Base-by-base conservation (phyloP, 2,113 vertebrate species). In the Glaucomys volans region DNA sequence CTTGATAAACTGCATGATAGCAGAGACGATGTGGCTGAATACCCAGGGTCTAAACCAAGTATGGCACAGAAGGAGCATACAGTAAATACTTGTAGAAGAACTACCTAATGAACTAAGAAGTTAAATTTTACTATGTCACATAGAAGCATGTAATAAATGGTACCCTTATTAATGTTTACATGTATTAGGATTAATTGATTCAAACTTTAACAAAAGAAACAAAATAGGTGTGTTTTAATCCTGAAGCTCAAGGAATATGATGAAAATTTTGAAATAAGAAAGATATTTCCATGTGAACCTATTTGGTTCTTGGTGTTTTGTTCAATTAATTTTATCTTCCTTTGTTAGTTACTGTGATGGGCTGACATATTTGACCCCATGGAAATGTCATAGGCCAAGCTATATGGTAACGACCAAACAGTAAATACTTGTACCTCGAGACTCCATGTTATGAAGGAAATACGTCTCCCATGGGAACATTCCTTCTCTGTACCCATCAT, bases 141-240 rank as follows among this genome's bases (percentile, higher is more conserved):
- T 17, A 37, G 82, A 76, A 77, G 9, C 8, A 86, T 52, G 62
- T 18, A 22, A 32, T 54, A 85, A 71, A n/a, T 32, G 28, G 16
- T 62, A 24, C 67, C 50, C 50, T 8, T 24, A 44, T 80, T 30
- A 80, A 64, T 4, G 8, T 32, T 0, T 18, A 74, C 13, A 62
- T 35, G 71, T 37, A 76, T 28, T 32, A n/a, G 30, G 30, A 4
- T 26, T 50, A n/a, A 75, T 92, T 47, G 44, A 40, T 66, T 85
- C 20, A 85, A 85, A 88, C n/a, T 89, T 89, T 59, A 62, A 83
- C 9, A 59, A 75, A 95, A 95, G 66, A 90, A 69, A 52, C 50
- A 35, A 62, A 79, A 72, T 35, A 74, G 20, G 13, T 86, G 32
- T 83, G 40, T 76, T 87, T 54, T 40, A 87, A 84, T 62, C 8